Evolutionary conservation across 2,113 vertebrate species (phyloP).

Genomic region (Aplodontia rufa): DNA sequence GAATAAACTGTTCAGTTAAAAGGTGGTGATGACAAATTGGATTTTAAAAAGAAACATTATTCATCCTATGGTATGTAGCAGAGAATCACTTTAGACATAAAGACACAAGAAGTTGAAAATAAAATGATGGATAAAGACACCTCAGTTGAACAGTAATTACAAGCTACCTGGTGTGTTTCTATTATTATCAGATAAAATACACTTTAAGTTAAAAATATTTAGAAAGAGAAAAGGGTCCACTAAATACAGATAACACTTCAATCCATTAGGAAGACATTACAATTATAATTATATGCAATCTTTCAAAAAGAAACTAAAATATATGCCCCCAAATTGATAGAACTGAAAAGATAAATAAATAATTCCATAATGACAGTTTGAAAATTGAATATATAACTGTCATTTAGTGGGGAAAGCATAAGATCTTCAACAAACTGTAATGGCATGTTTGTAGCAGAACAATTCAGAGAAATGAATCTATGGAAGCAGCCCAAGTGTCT

Average conservation of each 20-base stretch:
- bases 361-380: not conserved
- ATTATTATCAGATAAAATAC: not conserved
- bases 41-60: not conserved
- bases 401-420: not conserved
- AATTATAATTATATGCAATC: not conserved
- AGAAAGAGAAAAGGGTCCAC: not conserved
- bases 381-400: not conserved
- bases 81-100: not conserved
- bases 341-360: not conserved
- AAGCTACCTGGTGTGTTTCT: not conserved
- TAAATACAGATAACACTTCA: not conserved
- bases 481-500: no score
- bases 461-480: no score
- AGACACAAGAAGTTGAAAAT: not conserved
- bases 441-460: no score
- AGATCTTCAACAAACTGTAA: not conserved
- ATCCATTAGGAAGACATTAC: not conserved
- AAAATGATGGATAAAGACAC: not conserved
- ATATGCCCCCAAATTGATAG: not conserved
- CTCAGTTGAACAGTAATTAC: not conserved
- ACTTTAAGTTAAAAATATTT: not conserved
- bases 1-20: not conserved
- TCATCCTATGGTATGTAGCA: not conserved
- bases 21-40: not conserved
- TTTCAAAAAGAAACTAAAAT: not conserved